A percentile compares a stretch with the other conserved stretches of the same genome.
These are phyloP conservation scores for Macrosoma leucophasiata DNA, from an alignment of 2,888 invertebrate species.

Conservation along the genomic window DNA sequence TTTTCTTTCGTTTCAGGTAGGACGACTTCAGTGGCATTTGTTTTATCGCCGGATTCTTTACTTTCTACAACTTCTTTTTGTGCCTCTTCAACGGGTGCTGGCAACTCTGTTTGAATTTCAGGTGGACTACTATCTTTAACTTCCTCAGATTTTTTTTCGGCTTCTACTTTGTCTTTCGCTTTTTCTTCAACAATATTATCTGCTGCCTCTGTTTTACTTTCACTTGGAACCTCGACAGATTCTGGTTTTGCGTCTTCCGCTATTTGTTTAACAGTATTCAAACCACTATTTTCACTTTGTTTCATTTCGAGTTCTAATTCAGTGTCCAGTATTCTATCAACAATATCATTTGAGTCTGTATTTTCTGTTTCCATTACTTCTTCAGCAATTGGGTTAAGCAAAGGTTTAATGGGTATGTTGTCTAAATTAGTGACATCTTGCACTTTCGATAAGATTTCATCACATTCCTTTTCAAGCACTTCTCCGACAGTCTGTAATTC, in stretches of 20 bases:
- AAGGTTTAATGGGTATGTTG: constrained; percentile 53
- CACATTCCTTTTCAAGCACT: constrained; percentile 66
- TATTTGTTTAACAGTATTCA: constrained; percentile 32
- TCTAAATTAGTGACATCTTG: constrained; percentile 63
- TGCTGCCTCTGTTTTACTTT: constrained; percentile 4
- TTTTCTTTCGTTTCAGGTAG: constrained; percentile 8
- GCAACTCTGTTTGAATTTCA: too few species aligned
- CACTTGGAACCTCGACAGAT: constrained; percentile 4
- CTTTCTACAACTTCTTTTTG: constrained; percentile 7
- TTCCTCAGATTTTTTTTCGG: too few species aligned
- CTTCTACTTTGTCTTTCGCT: constrained; percentile 14
- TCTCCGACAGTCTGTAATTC: constrained; percentile 57
- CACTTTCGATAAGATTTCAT: constrained; percentile 65
- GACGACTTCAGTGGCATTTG: too few species aligned
- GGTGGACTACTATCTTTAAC: too few species aligned
- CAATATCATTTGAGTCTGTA: constrained; percentile 54
- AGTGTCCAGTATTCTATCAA: constrained; percentile 57
- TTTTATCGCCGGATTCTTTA: constrained; percentile 7
- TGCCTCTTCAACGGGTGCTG: too few species aligned
- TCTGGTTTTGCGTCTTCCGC: constrained; percentile 28
- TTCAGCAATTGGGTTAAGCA: constrained; percentile 54
- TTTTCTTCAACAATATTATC: constrained; percentile 26
- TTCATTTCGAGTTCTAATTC: constrained; percentile 58
- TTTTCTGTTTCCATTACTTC: constrained; percentile 59
- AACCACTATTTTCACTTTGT: constrained; percentile 38